These are phyloP conservation scores for Candidula unifasciata DNA, from an alignment of 2,888 invertebrate species.

Conservation along the genomic window DNA sequence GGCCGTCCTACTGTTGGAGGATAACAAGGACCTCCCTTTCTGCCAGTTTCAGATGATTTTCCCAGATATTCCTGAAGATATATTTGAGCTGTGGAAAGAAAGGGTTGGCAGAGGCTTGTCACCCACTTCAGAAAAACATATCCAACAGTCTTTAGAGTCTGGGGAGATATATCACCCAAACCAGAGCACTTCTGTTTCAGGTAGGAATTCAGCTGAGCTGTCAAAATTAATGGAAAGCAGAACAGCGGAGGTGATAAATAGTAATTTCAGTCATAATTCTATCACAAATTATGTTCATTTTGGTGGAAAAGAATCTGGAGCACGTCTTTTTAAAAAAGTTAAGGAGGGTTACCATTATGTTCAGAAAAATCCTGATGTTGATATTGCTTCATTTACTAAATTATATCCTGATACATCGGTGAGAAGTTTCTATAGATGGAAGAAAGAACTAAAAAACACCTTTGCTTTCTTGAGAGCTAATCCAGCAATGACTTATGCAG, in stretches of 20 bases:
- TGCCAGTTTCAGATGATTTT: constrained; percentile 52
- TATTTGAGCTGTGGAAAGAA: constrained; percentile 54
- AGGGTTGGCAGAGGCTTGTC: constrained; percentile 18
- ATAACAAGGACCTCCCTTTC: constrained; percentile 50
- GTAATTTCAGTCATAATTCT: not conserved
- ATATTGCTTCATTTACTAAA: constrained; percentile 53
- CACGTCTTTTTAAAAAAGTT: constrained; percentile 1
- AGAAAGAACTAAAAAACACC: constrained; percentile 54
- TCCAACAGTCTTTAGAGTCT: not conserved
- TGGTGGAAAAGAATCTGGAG: not conserved
- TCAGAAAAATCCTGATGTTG: constrained; percentile 54
- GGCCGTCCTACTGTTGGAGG: constrained; percentile 53
- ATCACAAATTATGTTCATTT: not conserved
- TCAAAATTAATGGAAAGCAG: not conserved
- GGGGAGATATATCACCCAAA: not conserved
- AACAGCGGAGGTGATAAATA: not conserved
- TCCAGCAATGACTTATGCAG: constrained; percentile 45
- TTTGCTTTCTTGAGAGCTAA: constrained; percentile 51
- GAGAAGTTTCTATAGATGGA: constrained; percentile 55
- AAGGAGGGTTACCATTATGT: constrained; percentile 55
- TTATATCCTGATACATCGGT: constrained; percentile 52
- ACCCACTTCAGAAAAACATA: not conserved
- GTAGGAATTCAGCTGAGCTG: not conserved
- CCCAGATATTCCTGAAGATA: constrained; percentile 56
- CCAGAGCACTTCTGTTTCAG: not conserved